Conservation (phyloP, 2,797 vertebrate species). For the Peromyscus melanophrys region DNA sequence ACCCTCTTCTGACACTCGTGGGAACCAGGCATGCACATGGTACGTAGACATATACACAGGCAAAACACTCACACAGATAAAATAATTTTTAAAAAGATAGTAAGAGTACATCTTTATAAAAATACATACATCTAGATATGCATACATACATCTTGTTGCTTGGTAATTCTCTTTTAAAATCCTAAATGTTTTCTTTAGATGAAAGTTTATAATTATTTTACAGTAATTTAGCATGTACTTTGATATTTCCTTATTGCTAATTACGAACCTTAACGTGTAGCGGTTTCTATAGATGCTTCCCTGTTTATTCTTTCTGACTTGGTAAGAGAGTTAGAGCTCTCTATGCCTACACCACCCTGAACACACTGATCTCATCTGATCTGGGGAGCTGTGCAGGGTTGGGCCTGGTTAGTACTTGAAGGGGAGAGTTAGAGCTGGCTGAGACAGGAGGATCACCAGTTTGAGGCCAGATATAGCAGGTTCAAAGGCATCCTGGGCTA, state of each 20-base stretch:
- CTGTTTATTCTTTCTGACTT: not conserved
- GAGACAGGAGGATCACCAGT: not conserved
- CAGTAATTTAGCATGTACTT: not conserved
- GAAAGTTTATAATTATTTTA: slow-evolving; percentile 27
- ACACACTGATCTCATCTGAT: not conserved
- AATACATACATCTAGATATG: not conserved
- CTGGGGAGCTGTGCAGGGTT: not conserved
- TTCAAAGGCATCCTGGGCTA: not conserved
- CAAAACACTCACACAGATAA: not conserved
- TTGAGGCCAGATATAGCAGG: not conserved
- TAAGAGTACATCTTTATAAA: not conserved
- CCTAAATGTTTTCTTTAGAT: slow-evolving; percentile 25
- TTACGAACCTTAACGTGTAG: slow-evolving; percentile 20
- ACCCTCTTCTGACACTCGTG: not conserved
- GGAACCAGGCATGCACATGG: not conserved
- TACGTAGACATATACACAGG: not conserved
- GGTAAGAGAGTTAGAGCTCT: slow-evolving; percentile 3
- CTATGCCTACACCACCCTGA: not conserved
- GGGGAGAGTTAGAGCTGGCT: not conserved
- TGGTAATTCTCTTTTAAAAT: not conserved
- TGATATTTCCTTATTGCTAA: slow-evolving; percentile 46
- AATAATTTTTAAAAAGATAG: not conserved
- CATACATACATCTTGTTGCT: not conserved
- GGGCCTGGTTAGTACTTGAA: not conserved
- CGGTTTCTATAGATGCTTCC: slow-evolving; percentile 17